Evolutionary conservation across 2,797 vertebrate genomes (phyloP).

Genomic region (Todus mexicanus): DNA sequence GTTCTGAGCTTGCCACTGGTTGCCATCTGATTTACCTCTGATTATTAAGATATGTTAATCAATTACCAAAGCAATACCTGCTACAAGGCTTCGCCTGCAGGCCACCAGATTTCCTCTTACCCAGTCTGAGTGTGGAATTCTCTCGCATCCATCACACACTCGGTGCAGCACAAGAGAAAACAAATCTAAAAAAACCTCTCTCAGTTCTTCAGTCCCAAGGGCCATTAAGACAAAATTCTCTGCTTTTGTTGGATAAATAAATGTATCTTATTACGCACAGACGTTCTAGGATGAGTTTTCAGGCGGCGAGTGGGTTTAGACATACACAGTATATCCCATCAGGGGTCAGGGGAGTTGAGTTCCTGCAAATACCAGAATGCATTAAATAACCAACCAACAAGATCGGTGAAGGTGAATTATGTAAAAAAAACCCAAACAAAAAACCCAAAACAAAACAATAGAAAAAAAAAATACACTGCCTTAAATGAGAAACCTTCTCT

Average conservation of each 20-base stretch:
- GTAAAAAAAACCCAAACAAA: background rate
- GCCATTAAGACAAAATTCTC: conserved; percentile 4
- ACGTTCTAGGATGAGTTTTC: conserved; percentile 24
- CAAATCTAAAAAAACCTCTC: background rate
- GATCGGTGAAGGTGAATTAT: background rate
- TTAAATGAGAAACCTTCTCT: background rate
- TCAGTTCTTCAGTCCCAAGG: conserved; percentile 1
- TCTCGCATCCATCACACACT: background rate
- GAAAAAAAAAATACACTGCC: background rate
- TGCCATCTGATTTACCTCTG: background rate
- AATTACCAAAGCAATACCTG: conserved; percentile 4
- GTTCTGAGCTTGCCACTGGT: background rate
- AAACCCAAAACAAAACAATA: background rate
- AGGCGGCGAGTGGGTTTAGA: background rate
- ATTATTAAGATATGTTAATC: background rate
- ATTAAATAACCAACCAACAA: conserved; percentile 1
- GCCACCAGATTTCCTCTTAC: background rate
- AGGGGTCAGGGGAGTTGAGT: background rate
- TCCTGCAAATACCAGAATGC: background rate
- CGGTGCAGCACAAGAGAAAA: background rate
- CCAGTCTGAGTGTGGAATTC: background rate
- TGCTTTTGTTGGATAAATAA: conserved; percentile 18
- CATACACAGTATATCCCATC: background rate
- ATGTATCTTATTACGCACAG: background rate
- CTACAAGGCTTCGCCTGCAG: background rate